Percentiles rank a stretch among this genome's conserved stretches.
Conservation (phyloP, 2,888 invertebrate species). For the Pseudeuparius sepicola region DNA sequence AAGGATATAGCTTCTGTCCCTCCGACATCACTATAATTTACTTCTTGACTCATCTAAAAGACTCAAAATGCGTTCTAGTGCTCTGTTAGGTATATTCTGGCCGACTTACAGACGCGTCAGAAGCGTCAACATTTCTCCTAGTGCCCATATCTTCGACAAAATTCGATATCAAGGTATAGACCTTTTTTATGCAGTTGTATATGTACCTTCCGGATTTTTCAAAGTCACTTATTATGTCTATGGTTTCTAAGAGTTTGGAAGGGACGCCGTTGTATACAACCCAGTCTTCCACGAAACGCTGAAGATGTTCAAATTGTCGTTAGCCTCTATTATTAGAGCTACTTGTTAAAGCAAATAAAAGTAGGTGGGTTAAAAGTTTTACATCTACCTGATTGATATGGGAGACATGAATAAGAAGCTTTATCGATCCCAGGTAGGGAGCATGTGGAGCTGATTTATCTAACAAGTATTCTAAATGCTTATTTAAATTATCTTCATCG, state of each 20-base stretch:
- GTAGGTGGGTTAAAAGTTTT: too few species aligned
- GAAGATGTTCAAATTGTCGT: too few species aligned
- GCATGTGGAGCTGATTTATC: conserved; percentile 7
- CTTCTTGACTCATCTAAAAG: too few species aligned
- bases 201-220: conserved; percentile 20
- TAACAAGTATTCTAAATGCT: conserved; percentile 19
- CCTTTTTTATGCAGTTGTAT: conserved; percentile 23
- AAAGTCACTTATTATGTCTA: conserved; percentile 21
- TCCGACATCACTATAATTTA: too few species aligned
- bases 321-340: too few species aligned
- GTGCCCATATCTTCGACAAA: too few species aligned
- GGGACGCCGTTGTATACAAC: conserved; percentile 22
- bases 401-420: conserved; percentile 20
- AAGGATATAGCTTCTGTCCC: too few species aligned
- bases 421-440: conserved; percentile 14
- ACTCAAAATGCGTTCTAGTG: too few species aligned
- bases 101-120: too few species aligned
- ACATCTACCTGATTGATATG: conserved; percentile 25
- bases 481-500: conserved; percentile 24
- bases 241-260: conserved; percentile 21
- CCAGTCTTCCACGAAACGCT: conserved; percentile 27
- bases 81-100: too few species aligned
- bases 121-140: too few species aligned
- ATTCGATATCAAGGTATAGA: conserved; percentile 23
- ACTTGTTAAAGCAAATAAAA: too few species aligned